Conservation (phyloP, 1,140 invertebrate genomes). For the Atta colombica region DNA sequence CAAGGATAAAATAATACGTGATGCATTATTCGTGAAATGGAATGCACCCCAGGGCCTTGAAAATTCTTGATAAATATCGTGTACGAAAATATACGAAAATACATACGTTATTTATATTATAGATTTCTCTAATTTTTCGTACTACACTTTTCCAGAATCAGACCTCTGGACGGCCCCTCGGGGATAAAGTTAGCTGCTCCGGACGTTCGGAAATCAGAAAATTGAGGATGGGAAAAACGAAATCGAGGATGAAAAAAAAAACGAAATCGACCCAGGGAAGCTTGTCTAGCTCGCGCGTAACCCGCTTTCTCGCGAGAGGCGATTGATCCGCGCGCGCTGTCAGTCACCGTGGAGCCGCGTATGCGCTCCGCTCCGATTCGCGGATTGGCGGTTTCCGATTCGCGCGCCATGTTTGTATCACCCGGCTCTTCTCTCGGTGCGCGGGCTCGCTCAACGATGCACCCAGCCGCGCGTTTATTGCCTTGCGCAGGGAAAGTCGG, state of each 20-base stretch:
- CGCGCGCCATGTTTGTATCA: slow-evolving; percentile 73
- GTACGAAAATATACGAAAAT: no score
- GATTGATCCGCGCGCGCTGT: slow-evolving; percentile 59
- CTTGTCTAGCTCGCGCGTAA: slow-evolving; percentile 49
- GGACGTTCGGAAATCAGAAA: background rate
- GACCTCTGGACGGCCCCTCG: no score
- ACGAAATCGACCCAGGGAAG: slow-evolving; percentile 12
- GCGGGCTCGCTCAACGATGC: background rate
- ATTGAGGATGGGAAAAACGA: slow-evolving; percentile 1
- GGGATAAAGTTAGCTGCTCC: background rate
- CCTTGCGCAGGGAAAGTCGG: slow-evolving; percentile 47
- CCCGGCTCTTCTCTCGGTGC: slow-evolving; percentile 22
- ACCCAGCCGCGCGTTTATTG: background rate
- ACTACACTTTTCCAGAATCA: no score
- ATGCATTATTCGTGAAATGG: no score
- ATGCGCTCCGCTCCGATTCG: slow-evolving; percentile 65
- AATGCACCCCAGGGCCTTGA: no score
- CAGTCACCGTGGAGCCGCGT: slow-evolving; percentile 53
- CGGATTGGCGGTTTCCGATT: slow-evolving; percentile 59
- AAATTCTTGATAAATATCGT: no score
- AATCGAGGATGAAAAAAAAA: slow-evolving; percentile 9
- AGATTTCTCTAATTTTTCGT: no score
- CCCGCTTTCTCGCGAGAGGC: slow-evolving; percentile 67
- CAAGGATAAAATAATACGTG: no score
- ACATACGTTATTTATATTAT: no score